Conservation (phyloP, 2,113 vertebrate species). For the Tyto alba region DNA sequence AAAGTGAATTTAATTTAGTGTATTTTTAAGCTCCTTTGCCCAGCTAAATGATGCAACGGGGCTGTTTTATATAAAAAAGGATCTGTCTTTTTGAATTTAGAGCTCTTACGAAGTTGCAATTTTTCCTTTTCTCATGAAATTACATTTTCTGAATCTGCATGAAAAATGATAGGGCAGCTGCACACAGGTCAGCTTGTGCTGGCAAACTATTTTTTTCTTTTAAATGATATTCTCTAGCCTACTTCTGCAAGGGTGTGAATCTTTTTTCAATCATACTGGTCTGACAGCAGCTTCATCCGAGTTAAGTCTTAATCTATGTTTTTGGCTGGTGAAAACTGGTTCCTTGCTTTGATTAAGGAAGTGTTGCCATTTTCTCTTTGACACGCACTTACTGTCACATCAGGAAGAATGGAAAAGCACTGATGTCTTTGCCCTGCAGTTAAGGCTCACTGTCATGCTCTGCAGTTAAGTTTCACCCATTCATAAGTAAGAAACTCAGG, state of each 20-base stretch:
- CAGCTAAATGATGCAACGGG: background rate
- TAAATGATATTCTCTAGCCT: conserved; percentile 24
- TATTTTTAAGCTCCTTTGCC: conserved; percentile 22
- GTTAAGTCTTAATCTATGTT: conserved; percentile 16
- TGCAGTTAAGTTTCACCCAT: background rate
- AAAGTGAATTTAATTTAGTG: conserved; percentile 17
- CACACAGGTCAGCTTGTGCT: background rate
- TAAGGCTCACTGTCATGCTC: background rate
- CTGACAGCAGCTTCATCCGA: conserved; percentile 41
- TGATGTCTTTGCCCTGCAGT: background rate
- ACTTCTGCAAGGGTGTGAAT: conserved; percentile 23
- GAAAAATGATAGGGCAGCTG: conserved; percentile 23
- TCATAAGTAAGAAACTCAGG: background rate
- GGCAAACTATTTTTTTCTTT: conserved; percentile 34
- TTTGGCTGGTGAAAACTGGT: background rate
- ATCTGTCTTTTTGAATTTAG: background rate
- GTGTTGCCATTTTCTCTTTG: background rate
- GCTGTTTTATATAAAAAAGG: background rate
- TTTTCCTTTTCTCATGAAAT: conserved; percentile 29
- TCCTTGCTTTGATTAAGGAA: conserved; percentile 24
- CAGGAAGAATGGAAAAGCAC: background rate
- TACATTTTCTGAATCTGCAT: conserved; percentile 34
- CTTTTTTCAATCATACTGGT: conserved; percentile 25
- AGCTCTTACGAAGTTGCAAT: background rate
- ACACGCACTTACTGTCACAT: background rate